Evolutionary conservation across 2,888 invertebrate genomes (phyloP).

Genomic region (Pheosia gnoma): DNA sequence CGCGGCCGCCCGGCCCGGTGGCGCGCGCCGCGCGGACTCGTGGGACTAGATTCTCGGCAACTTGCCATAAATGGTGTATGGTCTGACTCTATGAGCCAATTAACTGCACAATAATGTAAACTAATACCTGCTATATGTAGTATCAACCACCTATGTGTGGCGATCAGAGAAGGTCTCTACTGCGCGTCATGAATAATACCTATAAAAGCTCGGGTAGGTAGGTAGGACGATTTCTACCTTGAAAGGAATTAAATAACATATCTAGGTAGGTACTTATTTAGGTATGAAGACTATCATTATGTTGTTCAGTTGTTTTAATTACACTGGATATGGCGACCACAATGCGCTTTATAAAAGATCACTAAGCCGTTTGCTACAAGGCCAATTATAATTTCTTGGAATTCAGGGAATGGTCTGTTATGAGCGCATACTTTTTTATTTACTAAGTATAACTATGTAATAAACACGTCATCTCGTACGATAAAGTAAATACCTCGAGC

Average conservation of each 20-base stretch:
- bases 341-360: slow-evolving; percentile 16
- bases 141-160: background rate
- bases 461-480: background rate
- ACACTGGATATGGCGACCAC: slow-evolving; percentile 6
- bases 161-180: background rate
- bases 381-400: slow-evolving; percentile 42
- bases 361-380: slow-evolving; percentile 33
- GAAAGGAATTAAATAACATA: background rate
- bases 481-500: slow-evolving; percentile 6
- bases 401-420: slow-evolving; percentile 22
- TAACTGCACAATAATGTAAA: slow-evolving; percentile 61
- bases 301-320: too few relatives aligned
- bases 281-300: too few relatives aligned
- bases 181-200: background rate
- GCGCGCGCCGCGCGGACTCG: slow-evolving; percentile 35
- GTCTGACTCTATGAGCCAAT: slow-evolving; percentile 62
- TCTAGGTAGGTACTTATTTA: too few relatives aligned
- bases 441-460: background rate
- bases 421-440: slow-evolving; percentile 7
- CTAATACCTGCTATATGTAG: slow-evolving; percentile 30
- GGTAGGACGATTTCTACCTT: background rate
- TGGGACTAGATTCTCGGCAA: slow-evolving; percentile 65
- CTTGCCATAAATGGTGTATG: slow-evolving; percentile 64
- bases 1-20: slow-evolving; percentile 13
- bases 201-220: background rate